Evolutionary conservation across 1,140 invertebrate species (phyloP), one percentile per base, ranked within the genome.

Genomic region (Atta texana): DNA sequence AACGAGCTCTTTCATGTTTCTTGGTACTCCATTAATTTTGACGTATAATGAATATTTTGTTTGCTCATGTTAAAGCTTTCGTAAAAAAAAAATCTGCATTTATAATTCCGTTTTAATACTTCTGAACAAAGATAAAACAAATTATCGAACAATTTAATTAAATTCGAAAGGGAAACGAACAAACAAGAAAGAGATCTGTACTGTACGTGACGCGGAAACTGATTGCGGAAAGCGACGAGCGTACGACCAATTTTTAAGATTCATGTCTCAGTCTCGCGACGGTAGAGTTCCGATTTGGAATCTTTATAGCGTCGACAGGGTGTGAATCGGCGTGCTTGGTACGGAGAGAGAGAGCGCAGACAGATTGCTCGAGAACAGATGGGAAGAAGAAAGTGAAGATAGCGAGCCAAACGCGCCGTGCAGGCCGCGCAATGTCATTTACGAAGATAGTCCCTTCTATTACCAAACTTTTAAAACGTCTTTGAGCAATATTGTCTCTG

Each of bases 401-500:
- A 59, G 24, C 24, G 51, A 75, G n/a, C 57, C 69, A 55, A 61
- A 88, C 39, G 24, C 34, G 24, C 34, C 21, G 49, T 24, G 55
- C 55, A 16, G 39, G 63, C 24, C 51, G 2, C 14, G 7, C 34
- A 49, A 21, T 51, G 66, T 78, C 85, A 55, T 34, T 84, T 57
- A 61, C 61, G 24, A 74, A 28, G 72, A 59, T 88, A 75, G 82
- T 69, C n/a, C 63, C 66, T 76, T 80, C 89, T 90, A 92, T 92
- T 92, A 92, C 85, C 86, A n/a, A 92, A 92, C 87, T 92, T 92
- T 92, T 91, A 89, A 92, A 90, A 87, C 87, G 86, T 87, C 89
- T 87, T 88, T 77, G 63, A 88, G 85, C 92, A 90, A 91, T 89
- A 92, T 92, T 90, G 78, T 90, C 78, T 87, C 55, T 84, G 53